Base-by-base conservation (phyloP, 2,113 vertebrate species). In the Panthera uncia region DNA sequence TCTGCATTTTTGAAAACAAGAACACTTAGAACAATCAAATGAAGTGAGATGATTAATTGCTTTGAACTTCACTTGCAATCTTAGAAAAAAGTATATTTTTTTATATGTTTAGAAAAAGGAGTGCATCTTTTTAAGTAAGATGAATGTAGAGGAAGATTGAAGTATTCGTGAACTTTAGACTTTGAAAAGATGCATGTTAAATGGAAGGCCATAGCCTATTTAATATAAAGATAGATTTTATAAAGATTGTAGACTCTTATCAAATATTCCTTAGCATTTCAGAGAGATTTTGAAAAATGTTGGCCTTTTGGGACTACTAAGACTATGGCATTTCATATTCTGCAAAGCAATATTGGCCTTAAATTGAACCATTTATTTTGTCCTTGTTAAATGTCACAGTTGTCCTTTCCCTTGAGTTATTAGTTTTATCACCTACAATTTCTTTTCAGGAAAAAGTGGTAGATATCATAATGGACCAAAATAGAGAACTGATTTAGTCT, bases 281-380 rank as follows among this genome's bases (percentile, higher is more conserved):
- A 95, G 68, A 82, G 65, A 96, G 73, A 94, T 95, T 96, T 91
- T 97, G 68, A 92, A 97, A 97, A 97, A 94, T 86, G 52, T 63
- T 89, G 78, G 45, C 79, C 87, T 97, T 97, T 97, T 89, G 94
- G 52, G 79, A 83, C 73, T 89, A 52, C 90, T 89, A 95, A 93
- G 31, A 27, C 15, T 94, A 81, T 97, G 85, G 11, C 76, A 96
- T 93, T 96, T 98, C 80, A 95, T 95, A 92, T 76, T 78, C 50
- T 80, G 19, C 73, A 96, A 86, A 48, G 79, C 68, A 90, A 69
- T 94, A 95, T 69, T 83, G 84, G 48, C 23, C 86, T 96, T 92
- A 94, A 97, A 90, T 95, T 85, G 85, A 96, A 79, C 87, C 83
- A 95, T 97, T 96, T 96, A 94, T 97, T 96, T 97, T 94, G 21